Conservation (phyloP, 2,888 invertebrate species). For the Patella pellucida region DNA sequence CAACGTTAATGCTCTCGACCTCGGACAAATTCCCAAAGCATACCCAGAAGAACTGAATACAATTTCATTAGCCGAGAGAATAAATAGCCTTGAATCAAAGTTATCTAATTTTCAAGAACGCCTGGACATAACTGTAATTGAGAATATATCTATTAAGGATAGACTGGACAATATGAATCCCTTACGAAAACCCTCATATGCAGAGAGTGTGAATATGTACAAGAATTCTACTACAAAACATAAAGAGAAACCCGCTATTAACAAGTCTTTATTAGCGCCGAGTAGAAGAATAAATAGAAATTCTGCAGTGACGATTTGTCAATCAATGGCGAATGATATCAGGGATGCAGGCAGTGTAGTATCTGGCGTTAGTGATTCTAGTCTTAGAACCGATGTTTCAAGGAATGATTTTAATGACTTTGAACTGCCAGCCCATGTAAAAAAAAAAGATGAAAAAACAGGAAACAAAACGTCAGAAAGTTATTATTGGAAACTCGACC, state of each 20-base stretch:
- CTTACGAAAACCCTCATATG: background rate
- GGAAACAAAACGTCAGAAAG: background rate
- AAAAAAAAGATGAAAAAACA: background rate
- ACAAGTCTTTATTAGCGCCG: background rate
- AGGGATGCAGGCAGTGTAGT: background rate
- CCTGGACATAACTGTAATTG: background rate
- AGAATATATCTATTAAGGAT: background rate
- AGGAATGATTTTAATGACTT: background rate
- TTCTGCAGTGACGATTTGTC: background rate
- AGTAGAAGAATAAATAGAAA: background rate
- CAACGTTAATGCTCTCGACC: background rate
- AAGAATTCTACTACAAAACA: no score
- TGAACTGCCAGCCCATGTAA: background rate
- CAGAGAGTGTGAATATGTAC: no score
- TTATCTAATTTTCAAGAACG: background rate
- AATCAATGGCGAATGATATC: no score
- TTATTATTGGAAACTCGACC: background rate
- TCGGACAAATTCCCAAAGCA: background rate
- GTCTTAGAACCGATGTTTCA: background rate
- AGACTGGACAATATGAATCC: background rate
- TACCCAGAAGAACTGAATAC: background rate
- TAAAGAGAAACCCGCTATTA: background rate
- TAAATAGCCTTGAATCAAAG: background rate
- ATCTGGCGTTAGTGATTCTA: background rate
- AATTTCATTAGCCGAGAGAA: background rate